phyloP scores from a whole-genome alignment of 1,140 invertebrate genomes.

The Amphibalanus amphitrite region DNA sequence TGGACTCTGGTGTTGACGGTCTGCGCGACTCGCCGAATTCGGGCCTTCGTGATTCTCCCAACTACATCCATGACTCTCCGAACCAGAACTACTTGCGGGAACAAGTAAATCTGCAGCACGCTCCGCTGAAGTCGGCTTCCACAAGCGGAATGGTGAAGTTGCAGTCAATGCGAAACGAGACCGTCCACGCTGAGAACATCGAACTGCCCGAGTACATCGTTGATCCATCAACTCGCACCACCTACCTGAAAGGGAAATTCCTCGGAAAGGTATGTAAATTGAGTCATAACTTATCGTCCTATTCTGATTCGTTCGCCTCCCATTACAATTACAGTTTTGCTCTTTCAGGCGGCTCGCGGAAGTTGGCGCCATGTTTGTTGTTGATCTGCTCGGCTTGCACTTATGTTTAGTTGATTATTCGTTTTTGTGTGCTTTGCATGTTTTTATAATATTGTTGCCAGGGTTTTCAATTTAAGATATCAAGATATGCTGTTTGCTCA shows the following conservation, averaged over 20 bases:
- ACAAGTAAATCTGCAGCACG: background rate
- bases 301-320: too few species aligned
- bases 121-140: background rate
- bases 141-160: background rate
- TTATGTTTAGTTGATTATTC: too few species aligned
- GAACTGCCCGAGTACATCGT: conserved; percentile 32
- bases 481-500: too few species aligned
- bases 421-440: too few species aligned
- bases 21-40: background rate
- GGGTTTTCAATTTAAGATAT: too few species aligned
- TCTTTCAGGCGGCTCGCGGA: too few species aligned
- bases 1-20: background rate
- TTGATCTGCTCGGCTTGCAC: too few species aligned
- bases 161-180: background rate
- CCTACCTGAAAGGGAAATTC: conserved; percentile 35
- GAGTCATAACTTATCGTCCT: too few species aligned
- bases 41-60: background rate
- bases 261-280: conserved; percentile 38
- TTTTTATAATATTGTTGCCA: too few species aligned
- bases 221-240: conserved; percentile 31
- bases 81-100: background rate
- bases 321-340: too few species aligned
- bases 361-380: too few species aligned
- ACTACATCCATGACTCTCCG: background rate
- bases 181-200: background rate